Evolutionary conservation across 2,888 invertebrate species (phyloP), one percentile per base, ranked within the genome.

Genomic region (Andrena hattorfiana): DNA sequence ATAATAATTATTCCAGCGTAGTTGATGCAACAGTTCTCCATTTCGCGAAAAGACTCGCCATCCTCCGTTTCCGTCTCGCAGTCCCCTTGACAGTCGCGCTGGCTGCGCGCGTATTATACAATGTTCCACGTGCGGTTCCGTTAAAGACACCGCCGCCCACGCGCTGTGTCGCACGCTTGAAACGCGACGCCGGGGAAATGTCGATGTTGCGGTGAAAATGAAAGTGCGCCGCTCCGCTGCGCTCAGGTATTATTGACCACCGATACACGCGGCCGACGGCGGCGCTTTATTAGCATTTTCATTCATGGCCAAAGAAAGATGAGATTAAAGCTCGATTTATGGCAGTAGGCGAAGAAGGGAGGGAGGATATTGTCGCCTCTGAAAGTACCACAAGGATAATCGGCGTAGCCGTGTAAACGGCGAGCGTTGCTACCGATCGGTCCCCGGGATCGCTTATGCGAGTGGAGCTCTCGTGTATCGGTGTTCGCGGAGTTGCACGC

Each of bases 151-250:
- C 63, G 56, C 73, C 80, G 79, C 87, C 87, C 81, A 87, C 87
- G 87, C 85, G 66, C 59, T 66, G 75, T 69, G 74, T 71, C 85
- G 77, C 70, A 77, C 64, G 56, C 77, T 80, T 62, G 80, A 70
- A 74, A 71, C 75, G 73, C 75, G 73, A 59, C 59, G 26, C 51
- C 13, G 64, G 62, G 75, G 75, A 79, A 73, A 79, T 71, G 76
- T 85, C 76, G 77, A 69, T 54, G 83, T 78, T 60, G 70, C 83
- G 80, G 75, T 83, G 87, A 87, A 87, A 87, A 81, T 76, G 87
- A 87, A 87, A 87, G 87, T 87, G 85, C 77, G 79, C 74, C 70
- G 71, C 56, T 71, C 75, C 51, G 67, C 48, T 75, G 68, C 83
- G 67, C 75, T 56, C 62, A 75, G 48, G 70, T 73, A 80, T 87